Base-by-base conservation (phyloP, 2,888 invertebrate genomes). In the Acleris literana region DNA sequence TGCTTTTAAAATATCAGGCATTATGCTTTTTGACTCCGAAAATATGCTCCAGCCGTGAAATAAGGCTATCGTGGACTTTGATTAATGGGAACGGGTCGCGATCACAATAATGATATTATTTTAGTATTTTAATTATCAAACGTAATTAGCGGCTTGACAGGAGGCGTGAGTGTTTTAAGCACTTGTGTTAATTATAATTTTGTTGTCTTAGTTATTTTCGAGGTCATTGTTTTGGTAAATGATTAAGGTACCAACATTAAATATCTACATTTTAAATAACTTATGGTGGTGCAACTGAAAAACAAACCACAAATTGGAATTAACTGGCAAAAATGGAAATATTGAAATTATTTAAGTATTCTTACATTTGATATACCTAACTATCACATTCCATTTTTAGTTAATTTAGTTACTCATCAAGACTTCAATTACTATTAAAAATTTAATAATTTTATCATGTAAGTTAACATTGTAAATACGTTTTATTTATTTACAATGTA, bases 1-100 rank as follows among this genome's bases (percentile, higher is more conserved):
- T 92, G 90, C 83, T 72, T 86, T 86, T 86, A 84, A 88, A 90
- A 89, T 88, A 87, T 89, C 86, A 83, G 79, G 75, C 79, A 85
- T 87, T 86, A 87, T 86, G 83, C 84, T 88, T 88, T 87, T 84
- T 78, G 80, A 79, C 78, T 82, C 73, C 80, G 80, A 87, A 86
- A 86, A 87, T 89, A 89, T 89, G 85, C 88, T 82, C 80, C 80
- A 83, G 79, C 84, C 80, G 81, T 88, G 87, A 86, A 84, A 83
- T 80, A 76, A 76, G 78, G 79, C 79, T 76, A 81, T 84, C 78
- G 76, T 80, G 73, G 76, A 79, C 71, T 80, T 80, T 90, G 91
- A 91, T 90, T 88, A 87, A 91, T 90, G 83, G 69, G 70, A 73
- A 68, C 76, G 72, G 74, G 71, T 72, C 75, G 71, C 74, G 69